Evolutionary conservation across 2,797 vertebrate genomes (phyloP).

Genomic region (Enteromius thamalakanensis): DNA sequence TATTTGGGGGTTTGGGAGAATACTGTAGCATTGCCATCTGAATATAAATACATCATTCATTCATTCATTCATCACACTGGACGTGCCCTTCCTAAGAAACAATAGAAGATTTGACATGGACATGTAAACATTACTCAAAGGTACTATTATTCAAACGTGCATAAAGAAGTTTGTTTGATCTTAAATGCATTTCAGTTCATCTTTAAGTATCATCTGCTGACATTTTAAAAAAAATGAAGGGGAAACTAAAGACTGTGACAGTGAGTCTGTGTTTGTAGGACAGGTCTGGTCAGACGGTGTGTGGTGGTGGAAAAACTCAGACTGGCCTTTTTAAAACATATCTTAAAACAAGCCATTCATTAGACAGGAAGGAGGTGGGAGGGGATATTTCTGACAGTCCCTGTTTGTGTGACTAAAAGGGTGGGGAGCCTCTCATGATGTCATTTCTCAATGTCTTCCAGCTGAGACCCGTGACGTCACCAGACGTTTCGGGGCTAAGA

Average conservation of each 20-base stretch:
- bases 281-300: slow-evolving; percentile 52
- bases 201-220: neutral
- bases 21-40: slow-evolving; percentile 4
- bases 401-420: slow-evolving; percentile 44
- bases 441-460: slow-evolving; percentile 56
- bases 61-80: neutral
- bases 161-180: neutral
- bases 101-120: neutral
- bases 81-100: neutral
- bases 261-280: slow-evolving; percentile 45
- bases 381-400: slow-evolving; percentile 52
- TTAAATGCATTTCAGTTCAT: neutral
- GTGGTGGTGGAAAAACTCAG: slow-evolving; percentile 71
- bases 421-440: slow-evolving; percentile 58
- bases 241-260: slow-evolving; percentile 28
- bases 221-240: neutral
- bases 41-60: slow-evolving; percentile 30
- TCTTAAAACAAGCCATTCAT: slow-evolving; percentile 76
- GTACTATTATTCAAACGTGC: neutral
- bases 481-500: slow-evolving; percentile 19
- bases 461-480: slow-evolving; percentile 57
- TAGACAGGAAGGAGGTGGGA: slow-evolving; percentile 61
- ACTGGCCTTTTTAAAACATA: slow-evolving; percentile 66
- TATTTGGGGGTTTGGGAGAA: slow-evolving; percentile 7
- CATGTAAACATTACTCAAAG: neutral